These are phyloP conservation scores for Polydrusus tereticollis DNA, from an alignment of 2,888 invertebrate genomes.

Conservation along the genomic window DNA sequence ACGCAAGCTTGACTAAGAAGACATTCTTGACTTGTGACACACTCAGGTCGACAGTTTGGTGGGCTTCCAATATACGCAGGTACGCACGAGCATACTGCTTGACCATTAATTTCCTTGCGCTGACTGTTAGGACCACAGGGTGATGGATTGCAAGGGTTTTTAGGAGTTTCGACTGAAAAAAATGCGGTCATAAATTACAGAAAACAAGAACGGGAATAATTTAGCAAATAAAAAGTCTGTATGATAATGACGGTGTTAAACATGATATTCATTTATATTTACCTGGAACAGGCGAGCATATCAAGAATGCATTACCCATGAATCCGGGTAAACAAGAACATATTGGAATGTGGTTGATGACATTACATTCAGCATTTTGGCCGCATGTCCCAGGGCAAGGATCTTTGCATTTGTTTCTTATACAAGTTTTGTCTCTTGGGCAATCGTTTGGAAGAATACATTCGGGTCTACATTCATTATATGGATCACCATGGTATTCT, in stretches of 20 bases:
- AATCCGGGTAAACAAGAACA: conserved; percentile 78
- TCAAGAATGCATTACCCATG: conserved; percentile 78
- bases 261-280: conserved; percentile 15
- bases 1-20: conserved; percentile 79
- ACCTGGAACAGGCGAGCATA: conserved; percentile 66
- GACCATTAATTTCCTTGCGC: conserved; percentile 79
- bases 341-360: conserved; percentile 81
- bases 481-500: conserved; percentile 84
- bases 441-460: conserved; percentile 78
- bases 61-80: conserved; percentile 81
- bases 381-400: conserved; percentile 82
- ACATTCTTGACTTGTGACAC: conserved; percentile 82
- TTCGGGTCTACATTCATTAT: conserved; percentile 79
- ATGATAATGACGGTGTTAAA: background rate
- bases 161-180: conserved; percentile 65
- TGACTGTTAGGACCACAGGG: conserved; percentile 87
- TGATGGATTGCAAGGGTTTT: conserved; percentile 76
- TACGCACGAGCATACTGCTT: conserved; percentile 81
- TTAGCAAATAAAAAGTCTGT: too few relatives aligned
- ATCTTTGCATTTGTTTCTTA: conserved; percentile 76
- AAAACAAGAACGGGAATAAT: too few relatives aligned
- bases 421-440: conserved; percentile 74
- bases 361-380: conserved; percentile 77
- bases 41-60: conserved; percentile 84
- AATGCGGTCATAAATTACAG: background rate